Base-by-base conservation (phyloP, 1,140 invertebrate genomes). In the Tetramorium parvispinum region DNA sequence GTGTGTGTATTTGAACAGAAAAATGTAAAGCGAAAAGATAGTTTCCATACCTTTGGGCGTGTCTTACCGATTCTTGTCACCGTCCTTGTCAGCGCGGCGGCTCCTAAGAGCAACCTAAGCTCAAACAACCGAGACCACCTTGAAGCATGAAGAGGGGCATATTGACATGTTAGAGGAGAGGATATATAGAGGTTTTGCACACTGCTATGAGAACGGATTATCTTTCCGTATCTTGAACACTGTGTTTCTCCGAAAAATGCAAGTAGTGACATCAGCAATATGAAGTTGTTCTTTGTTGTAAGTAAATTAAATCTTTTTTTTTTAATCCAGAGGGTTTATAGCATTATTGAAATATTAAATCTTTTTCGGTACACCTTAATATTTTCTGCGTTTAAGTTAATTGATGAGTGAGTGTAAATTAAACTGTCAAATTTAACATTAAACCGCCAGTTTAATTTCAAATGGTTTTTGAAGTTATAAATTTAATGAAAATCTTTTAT, bases 61-160 rank as follows among this genome's bases (percentile, higher is more conserved):
- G 79, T 87, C 85, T 55, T 40, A 27, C 43, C 37, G 77, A 53
- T 88, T 82, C 86, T 88, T 85, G 73, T 83, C 71, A 27, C 40
- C 46, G 88, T 55, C 89, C 89, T 91, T 91, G 88, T 90, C 88
- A 90, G 85, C 88, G 70, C 78, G 49, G 61, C 81, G 49, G 61
- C 81, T 77, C 40, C 49, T 70, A 86, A 57, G 66, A 63, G 86
- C 71, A 79, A 71, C 75, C 73, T 63, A 73, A 77, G 79, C 76
- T 90, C 77, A 71, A 90, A 85, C 86, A 90, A 89, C 71, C 46
- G 24, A 78, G 77, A 63, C 57, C 18, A 55, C n/a, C 37, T 51
- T 70, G 53, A 59, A 89, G 21, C 0, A 83, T 10, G 57, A 89
- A 88, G 85, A 89, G 88, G 88, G 88, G 88, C 27, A 81, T 57